A percentile compares a stretch with the other conserved stretches of the same genome.
Evolutionary conservation across 2,888 invertebrate genomes (phyloP).

Genomic region (Chaitophorus viminalis): DNA sequence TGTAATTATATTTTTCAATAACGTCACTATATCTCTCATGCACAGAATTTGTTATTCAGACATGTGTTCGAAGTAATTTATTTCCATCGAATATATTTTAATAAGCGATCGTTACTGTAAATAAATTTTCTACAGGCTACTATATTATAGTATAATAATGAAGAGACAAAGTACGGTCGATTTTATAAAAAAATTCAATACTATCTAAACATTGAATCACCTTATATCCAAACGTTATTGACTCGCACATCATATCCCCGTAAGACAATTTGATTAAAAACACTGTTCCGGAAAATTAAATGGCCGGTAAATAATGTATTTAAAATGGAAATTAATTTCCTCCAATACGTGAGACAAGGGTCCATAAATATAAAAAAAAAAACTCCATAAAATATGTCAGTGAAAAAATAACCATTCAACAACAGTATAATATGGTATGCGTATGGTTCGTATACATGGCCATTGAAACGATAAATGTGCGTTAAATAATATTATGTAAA

Average conservation of each 20-base stretch:
- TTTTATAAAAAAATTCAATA: not conserved
- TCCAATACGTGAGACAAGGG: not conserved
- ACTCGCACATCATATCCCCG: not conserved
- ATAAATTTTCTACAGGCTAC: not conserved
- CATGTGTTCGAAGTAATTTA: not conserved
- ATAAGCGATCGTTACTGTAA: not conserved
- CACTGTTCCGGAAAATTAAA: constrained; percentile 20
- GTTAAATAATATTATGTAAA: constrained; percentile 5
- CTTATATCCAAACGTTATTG: not conserved
- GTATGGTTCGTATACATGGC: not conserved
- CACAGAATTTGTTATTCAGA: no score
- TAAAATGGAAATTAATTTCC: constrained; percentile 4
- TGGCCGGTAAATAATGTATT: not conserved
- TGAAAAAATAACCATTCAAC: not conserved
- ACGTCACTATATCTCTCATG: no score
- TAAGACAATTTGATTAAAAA: constrained; percentile 26
- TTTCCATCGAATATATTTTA: not conserved
- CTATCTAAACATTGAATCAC: not conserved
- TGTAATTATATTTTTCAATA: no score
- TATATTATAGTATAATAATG: not conserved
- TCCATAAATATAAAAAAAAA: not conserved
- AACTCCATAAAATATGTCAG: not conserved
- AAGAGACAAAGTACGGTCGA: not conserved
- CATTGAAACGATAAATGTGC: not conserved
- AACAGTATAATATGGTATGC: not conserved